Base-by-base conservation (phyloP, 1,140 invertebrate species). In the Gyrodactylus bullatarudis region DNA sequence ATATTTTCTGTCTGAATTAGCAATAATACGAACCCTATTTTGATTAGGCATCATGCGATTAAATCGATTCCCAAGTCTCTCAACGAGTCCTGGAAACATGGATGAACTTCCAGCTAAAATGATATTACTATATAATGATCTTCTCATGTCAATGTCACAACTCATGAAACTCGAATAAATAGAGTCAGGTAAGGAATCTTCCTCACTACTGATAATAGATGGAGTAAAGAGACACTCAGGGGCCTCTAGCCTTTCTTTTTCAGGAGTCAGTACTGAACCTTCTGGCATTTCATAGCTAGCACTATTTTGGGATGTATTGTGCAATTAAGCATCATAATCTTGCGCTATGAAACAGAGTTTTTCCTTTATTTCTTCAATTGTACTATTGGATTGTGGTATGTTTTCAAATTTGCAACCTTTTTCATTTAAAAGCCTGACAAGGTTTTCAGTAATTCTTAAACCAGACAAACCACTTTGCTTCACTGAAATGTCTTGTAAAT, bases 211-310 rank as follows among this genome's bases (percentile, higher is more conserved):
- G 8, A 54, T 16, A 16, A 54, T 8, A 54, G 8, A 16, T 16
- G 90, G 89, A 82, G 92, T 89, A 88, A 92, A 94, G 75, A 94
- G 85, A 76, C 91, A 89, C 80, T 94, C 91, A 26, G 91, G 91
- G 83, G 89, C 95, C 84, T 92, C 87, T 89, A 96, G 93, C 79
- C 91, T 85, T 82, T 93, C 90, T 82, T 92, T 92, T 77, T 90
- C 91, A 79, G 91, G 92, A 83, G 89, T 93, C 84, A 93, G 92
- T 77, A 95, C 90, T 78, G 82, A 80, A 77, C 80, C 91, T 81
- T 91, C 89, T 77, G 89, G 90, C 78, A 91, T 84, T 82, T 93
- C 90, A 79, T 92, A 93, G 75, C 76, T 76, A 75, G 81, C 81
- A 75, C 81, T 80, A 21, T 81, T 76, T 23, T 79, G 78, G 16